Percentiles rank a stretch among this genome's conserved stretches.
phyloP scores from a whole-genome alignment of 1,140 invertebrate genomes.

The Drosophila prosaltans region DNA sequence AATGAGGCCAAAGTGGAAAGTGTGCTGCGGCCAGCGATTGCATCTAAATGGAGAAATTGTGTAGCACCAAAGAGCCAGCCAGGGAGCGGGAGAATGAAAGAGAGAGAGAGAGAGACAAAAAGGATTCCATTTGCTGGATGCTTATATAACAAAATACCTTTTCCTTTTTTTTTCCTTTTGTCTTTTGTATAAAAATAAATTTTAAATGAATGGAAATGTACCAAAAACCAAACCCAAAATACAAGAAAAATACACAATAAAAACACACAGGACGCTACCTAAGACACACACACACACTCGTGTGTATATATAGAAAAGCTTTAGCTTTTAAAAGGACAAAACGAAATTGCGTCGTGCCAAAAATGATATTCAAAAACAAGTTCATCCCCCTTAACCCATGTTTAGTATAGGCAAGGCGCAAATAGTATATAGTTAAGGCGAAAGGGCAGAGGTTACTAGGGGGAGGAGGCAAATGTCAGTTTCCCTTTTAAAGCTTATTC shows the following conservation, averaged over 20 bases:
- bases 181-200: slow-evolving; percentile 38
- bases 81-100: not conserved
- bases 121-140: not conserved
- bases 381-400: slow-evolving; percentile 45
- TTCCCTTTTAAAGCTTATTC: slow-evolving; percentile 46
- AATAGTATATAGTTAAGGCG: no score
- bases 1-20: slow-evolving; percentile 31
- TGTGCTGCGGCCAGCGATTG: slow-evolving; percentile 23
- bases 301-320: slow-evolving; percentile 53
- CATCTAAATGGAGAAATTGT: slow-evolving; percentile 44
- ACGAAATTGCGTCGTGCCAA: slow-evolving; percentile 68
- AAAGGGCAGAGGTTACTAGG: not conserved
- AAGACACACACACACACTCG: slow-evolving; percentile 9
- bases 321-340: slow-evolving; percentile 56
- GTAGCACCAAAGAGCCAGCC: not conserved
- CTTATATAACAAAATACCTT: slow-evolving; percentile 36
- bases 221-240: slow-evolving; percentile 20
- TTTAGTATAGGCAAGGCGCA: not conserved
- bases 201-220: slow-evolving; percentile 77
- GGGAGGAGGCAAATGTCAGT: not conserved
- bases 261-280: slow-evolving; percentile 23
- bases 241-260: not conserved
- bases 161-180: no score
- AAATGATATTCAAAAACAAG: slow-evolving; percentile 46
- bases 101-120: not conserved